Conservation (phyloP, 2,888 invertebrate species). For the Isoperla grammatica region DNA sequence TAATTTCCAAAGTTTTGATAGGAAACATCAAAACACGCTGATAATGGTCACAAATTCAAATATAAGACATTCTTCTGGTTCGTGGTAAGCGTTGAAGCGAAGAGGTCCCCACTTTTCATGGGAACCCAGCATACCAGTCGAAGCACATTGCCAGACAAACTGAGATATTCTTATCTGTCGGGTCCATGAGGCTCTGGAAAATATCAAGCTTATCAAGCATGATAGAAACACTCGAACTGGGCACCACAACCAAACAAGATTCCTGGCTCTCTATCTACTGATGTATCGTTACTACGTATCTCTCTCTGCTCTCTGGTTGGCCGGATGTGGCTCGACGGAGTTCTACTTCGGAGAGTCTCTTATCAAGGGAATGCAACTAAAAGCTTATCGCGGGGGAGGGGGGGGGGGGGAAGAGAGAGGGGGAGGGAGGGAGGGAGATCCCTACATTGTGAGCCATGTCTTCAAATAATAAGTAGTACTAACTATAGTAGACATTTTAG, state of each 20-base stretch:
- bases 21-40: too few species aligned
- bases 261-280: not conserved
- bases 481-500: too few species aligned
- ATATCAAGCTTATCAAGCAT: conserved; percentile 13
- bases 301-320: too few species aligned
- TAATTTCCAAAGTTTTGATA: too few species aligned
- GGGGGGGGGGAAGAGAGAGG: not conserved
- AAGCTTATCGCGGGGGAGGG: not conserved
- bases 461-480: too few species aligned
- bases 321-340: too few species aligned
- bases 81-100: too few species aligned
- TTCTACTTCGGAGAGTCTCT: too few species aligned
- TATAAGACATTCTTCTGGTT: too few species aligned
- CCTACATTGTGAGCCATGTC: too few species aligned
- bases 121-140: not conserved
- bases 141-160: not conserved
- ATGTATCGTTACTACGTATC: too few species aligned
- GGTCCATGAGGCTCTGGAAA: conserved; percentile 10
- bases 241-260: conserved; percentile 10
- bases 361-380: conserved; percentile 25
- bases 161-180: not conserved
- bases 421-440: not conserved
- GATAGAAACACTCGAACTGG: conserved; percentile 8
- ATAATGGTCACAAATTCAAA: too few species aligned
- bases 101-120: not conserved